A percentile compares a stretch with the other conserved stretches of the same genome.
These are phyloP conservation scores for Ptychoptera albimana DNA, from an alignment of 2,888 invertebrate genomes.

Conservation along the genomic window DNA sequence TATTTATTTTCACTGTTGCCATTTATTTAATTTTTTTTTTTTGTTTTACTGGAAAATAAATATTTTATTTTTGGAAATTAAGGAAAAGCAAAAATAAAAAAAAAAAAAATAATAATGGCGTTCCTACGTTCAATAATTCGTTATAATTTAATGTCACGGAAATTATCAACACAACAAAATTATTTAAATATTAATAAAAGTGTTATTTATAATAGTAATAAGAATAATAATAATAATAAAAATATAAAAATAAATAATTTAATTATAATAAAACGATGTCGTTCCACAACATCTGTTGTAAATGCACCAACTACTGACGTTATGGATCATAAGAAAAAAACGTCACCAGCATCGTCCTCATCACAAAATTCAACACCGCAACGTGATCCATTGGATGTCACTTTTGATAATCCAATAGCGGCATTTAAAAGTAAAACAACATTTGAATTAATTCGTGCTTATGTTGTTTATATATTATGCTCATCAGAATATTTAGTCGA, in stretches of 20 bases:
- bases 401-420: constrained; percentile 75
- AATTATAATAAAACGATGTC: too few species aligned
- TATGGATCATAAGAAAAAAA: background rate
- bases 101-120: constrained; percentile 21
- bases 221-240: background rate
- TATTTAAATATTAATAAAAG: background rate
- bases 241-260: background rate
- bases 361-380: constrained; percentile 17
- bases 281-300: background rate
- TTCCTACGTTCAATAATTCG: constrained; percentile 29
- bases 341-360: constrained; percentile 1
- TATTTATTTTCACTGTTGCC: too few species aligned
- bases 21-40: too few species aligned
- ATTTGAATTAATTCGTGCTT: constrained; percentile 76
- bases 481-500: constrained; percentile 75
- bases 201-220: background rate
- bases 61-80: too few species aligned
- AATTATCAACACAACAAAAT: background rate
- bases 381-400: constrained; percentile 61
- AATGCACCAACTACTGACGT: background rate
- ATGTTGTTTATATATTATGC: constrained; percentile 84
- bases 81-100: too few species aligned
- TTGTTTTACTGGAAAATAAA: too few species aligned
- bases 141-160: constrained; percentile 8
- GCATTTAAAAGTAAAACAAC: constrained; percentile 94